Evolutionary conservation across 2,797 vertebrate genomes (phyloP).

Genomic region (Pangasius krempfi): DNA sequence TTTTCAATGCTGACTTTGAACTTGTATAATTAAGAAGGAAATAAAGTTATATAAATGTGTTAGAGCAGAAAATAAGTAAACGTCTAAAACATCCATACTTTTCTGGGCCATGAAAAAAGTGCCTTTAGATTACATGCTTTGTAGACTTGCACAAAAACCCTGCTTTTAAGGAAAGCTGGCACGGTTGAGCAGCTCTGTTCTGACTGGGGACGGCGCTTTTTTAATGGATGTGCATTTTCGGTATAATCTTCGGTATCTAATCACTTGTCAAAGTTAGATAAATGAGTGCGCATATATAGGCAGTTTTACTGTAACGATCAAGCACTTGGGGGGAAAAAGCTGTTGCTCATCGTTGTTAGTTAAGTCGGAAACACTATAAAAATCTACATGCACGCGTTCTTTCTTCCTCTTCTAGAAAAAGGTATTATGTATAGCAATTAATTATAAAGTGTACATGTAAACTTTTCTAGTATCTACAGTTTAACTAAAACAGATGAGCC

Average conservation of each 20-base stretch:
- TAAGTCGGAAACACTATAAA: background rate
- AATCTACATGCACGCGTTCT: background rate
- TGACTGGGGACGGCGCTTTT: background rate
- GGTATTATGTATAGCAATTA: background rate
- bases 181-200: no score
- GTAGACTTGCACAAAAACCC: background rate
- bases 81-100: background rate
- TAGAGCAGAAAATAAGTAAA: background rate
- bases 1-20: background rate
- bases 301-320: background rate
- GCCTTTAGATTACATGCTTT: background rate
- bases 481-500: background rate
- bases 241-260: background rate
- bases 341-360: background rate
- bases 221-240: background rate
- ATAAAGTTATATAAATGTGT: background rate
- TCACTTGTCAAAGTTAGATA: background rate
- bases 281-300: background rate
- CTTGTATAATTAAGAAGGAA: background rate
- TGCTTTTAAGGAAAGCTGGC: background rate
- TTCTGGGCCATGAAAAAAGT: background rate
- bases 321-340: background rate
- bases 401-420: background rate
- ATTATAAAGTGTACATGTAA: background rate
- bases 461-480: background rate